Evolutionary conservation across 1,140 invertebrate species (phyloP).

Genomic region (Gonioctena quinquepunctata): DNA sequence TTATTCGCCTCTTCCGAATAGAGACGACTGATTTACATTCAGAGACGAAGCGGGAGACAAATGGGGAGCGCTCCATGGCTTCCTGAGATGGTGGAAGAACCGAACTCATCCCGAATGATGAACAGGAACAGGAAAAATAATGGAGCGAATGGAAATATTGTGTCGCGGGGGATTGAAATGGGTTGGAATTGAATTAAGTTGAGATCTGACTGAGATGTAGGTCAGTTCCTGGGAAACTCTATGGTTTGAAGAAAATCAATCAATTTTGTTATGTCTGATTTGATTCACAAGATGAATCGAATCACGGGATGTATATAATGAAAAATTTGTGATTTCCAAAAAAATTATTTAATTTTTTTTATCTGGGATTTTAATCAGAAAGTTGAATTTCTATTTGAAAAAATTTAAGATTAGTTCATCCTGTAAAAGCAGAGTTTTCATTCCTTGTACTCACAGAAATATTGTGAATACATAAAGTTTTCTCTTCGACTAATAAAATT

Average conservation of each 20-base stretch:
- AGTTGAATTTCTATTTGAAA: too few relatives aligned
- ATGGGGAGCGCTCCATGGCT: slow-evolving; percentile 19
- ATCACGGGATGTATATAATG: background rate
- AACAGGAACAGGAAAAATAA: slow-evolving; percentile 4
- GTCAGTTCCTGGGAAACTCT: background rate
- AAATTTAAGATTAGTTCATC: too few relatives aligned
- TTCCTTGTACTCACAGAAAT: too few relatives aligned
- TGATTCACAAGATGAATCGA: too few relatives aligned
- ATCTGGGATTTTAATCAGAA: too few relatives aligned
- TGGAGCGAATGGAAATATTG: slow-evolving; percentile 12
- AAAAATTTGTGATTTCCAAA: background rate
- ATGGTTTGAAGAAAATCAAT: too few relatives aligned
- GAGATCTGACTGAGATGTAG: background rate
- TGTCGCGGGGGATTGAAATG: background rate
- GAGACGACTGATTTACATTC: slow-evolving; percentile 39
- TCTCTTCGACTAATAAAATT: too few relatives aligned
- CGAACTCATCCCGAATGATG: slow-evolving; percentile 4
- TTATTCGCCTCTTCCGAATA: slow-evolving; percentile 39
- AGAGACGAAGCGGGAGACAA: slow-evolving; percentile 29
- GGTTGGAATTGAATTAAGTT: background rate
- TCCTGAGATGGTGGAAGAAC: slow-evolving; percentile 3
- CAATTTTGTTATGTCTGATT: too few relatives aligned
- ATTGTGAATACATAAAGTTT: too few relatives aligned
- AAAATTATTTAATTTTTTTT: background rate
- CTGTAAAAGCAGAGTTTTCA: too few relatives aligned